Evolutionary conservation across 2,888 invertebrate genomes (phyloP).

Genomic region (Sisyra terminalis): DNA sequence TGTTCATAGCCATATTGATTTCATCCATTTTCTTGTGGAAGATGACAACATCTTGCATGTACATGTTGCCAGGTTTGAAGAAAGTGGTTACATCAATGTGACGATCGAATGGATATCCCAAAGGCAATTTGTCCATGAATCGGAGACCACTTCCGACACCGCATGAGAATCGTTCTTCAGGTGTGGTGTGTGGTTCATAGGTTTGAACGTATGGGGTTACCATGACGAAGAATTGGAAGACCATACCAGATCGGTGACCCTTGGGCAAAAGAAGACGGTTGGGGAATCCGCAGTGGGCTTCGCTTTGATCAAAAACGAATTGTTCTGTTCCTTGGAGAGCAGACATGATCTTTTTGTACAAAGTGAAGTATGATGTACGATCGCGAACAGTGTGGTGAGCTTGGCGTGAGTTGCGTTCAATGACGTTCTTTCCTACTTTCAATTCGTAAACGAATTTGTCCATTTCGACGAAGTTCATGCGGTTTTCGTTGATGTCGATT

Average conservation of each 20-base stretch:
- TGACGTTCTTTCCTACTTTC: conserved; percentile 40
- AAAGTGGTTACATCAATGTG: conserved; percentile 38
- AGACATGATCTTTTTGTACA: conserved; percentile 30
- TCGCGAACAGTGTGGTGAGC: conserved; percentile 8
- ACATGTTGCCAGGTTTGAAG: conserved; percentile 42
- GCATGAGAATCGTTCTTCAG: conserved; percentile 31
- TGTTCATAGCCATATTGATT: too few relatives aligned
- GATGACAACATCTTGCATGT: conserved; percentile 38
- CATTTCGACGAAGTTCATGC: conserved; percentile 45
- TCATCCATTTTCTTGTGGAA: conserved; percentile 34
- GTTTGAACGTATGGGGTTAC: conserved; percentile 28
- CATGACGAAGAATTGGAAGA: conserved; percentile 33
- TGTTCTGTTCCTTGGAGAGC: conserved; percentile 30
- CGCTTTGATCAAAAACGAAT: conserved; percentile 28
- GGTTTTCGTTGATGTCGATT: conserved; percentile 38
- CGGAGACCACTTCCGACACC: conserved; percentile 35
- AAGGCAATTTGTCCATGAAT: conserved; percentile 40
- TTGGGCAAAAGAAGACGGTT: conserved; percentile 46
- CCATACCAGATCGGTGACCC: conserved; percentile 44
- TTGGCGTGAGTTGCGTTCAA: conserved; percentile 32
- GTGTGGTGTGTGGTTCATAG: conserved; percentile 24
- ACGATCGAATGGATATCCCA: conserved; percentile 62
- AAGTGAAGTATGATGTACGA: conserved; percentile 22
- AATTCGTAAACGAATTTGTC: conserved; percentile 42
- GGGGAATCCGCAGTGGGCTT: conserved; percentile 40